Evolutionary conservation across 2,888 invertebrate genomes (phyloP), one percentile per base, ranked within the genome.

Genomic region (Pinctada fucata): DNA sequence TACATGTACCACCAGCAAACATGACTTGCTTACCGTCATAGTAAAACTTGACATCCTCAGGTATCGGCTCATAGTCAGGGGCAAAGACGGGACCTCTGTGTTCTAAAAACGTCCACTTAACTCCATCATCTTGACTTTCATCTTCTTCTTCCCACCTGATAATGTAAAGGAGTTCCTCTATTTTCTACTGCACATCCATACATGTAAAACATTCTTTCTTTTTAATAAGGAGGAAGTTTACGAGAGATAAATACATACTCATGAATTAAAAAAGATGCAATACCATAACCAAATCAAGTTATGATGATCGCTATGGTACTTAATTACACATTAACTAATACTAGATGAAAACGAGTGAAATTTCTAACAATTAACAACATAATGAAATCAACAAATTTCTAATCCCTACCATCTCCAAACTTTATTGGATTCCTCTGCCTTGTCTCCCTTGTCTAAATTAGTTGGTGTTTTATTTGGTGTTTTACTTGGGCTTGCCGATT

Each of bases 11-110:
- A 31, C 31, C 31, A 31, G 31, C 31, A 31, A 31, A 31, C 31
- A 31, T 31, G 31, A 31, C 31, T 71, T 47, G 79, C 88, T 90
- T 91, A 84, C 98, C 98, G 91, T 98, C 95, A 92, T 99, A 99
- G 86, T 95, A 96, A 93, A 99, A 99, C 88, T 96, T 96, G 0
- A 99, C 96, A 91, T 95, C 94, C 50, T 94, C 93, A 0, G 99
- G 99, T 71, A 99, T 92, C 3, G 95, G 96, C 87, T 97, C 98
- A 92, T 99, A 99, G 0, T 94, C 94, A 0, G 99, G 97, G 0
- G 99, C 99, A 94, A 99, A 99, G 4, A 99, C 95, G 0, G 99
- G 99, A 45, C 99, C 99, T 93, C 97, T 98, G 93, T 99, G 99
- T 92, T 98, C 97, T 88, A 99, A 94, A 89, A 95, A 96, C 81